Conservation (phyloP, 1,140 invertebrate species). For the Cyclargus thomasi region DNA sequence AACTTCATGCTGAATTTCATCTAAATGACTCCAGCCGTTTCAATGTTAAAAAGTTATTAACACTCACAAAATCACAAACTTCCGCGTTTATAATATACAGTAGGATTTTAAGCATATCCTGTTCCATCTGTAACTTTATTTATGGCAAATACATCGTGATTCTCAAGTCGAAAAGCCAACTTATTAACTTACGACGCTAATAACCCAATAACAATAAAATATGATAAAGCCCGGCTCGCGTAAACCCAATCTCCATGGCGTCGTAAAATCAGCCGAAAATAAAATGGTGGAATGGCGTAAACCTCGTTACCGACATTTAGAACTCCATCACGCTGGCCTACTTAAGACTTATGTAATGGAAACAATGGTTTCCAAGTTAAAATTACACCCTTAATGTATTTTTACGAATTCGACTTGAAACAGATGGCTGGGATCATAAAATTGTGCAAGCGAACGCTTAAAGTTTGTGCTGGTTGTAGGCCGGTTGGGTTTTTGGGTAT, state of each 20-base stretch:
- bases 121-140: too few relatives aligned
- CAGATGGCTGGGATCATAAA: slow-evolving; percentile 4
- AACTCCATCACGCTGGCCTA: slow-evolving; percentile 11
- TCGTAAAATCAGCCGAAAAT: neutral
- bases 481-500: neutral
- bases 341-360: slow-evolving; percentile 11
- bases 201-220: neutral
- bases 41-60: too few relatives aligned
- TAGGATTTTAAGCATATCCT: too few relatives aligned
- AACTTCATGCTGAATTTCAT: too few relatives aligned
- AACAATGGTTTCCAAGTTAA: slow-evolving; percentile 6
- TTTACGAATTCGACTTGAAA: neutral
- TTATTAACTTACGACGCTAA: neutral
- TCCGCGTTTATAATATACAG: too few relatives aligned
- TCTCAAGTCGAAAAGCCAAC: neutral
- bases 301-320: slow-evolving; percentile 14
- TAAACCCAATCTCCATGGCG: neutral
- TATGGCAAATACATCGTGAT: neutral
- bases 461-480: neutral
- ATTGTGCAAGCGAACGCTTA: neutral
- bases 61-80: too few relatives aligned
- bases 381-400: slow-evolving; percentile 1
- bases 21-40: too few relatives aligned
- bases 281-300: neutral
- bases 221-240: neutral